Conservation (phyloP, 2,797 vertebrate species). For the Acrossocheilus fasciatus region DNA sequence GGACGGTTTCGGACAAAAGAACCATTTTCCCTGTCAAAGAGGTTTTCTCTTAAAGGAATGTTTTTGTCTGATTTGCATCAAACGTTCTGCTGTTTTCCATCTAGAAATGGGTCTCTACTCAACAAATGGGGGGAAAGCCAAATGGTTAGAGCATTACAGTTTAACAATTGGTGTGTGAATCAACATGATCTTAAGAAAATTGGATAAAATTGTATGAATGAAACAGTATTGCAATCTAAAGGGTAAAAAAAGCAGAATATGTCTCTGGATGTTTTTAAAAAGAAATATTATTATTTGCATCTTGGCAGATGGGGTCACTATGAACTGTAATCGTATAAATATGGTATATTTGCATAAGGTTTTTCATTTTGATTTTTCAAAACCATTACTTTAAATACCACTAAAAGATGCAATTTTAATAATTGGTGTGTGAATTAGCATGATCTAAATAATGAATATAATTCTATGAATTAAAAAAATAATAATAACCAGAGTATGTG, state of each 20-base stretch:
- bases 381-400: neutral
- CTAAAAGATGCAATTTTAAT: neutral
- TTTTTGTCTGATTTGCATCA: constrained; percentile 54
- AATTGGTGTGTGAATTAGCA: neutral
- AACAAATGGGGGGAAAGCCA: constrained; percentile 20
- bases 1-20: constrained; percentile 37
- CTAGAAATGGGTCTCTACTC: constrained; percentile 39
- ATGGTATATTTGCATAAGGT: neutral
- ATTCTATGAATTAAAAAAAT: neutral
- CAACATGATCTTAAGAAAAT: neutral
- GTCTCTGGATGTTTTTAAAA: neutral
- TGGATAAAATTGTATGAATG: too few species aligned
- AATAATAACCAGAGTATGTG: too few species aligned
- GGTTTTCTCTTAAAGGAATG: constrained; percentile 44
- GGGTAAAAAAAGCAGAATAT: neutral
- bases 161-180: constrained; percentile 17
- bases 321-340: neutral
- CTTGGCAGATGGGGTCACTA: neutral
- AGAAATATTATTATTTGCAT: neutral
- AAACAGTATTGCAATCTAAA: neutral
- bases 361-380: too few species aligned
- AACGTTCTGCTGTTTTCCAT: constrained; percentile 13
- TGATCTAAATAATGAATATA: neutral
- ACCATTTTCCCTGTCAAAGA: constrained; percentile 42
- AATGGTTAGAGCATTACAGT: neutral